Base-by-base conservation (phyloP, 2,888 invertebrate genomes). In the Chaetogeoica ovagalla region DNA sequence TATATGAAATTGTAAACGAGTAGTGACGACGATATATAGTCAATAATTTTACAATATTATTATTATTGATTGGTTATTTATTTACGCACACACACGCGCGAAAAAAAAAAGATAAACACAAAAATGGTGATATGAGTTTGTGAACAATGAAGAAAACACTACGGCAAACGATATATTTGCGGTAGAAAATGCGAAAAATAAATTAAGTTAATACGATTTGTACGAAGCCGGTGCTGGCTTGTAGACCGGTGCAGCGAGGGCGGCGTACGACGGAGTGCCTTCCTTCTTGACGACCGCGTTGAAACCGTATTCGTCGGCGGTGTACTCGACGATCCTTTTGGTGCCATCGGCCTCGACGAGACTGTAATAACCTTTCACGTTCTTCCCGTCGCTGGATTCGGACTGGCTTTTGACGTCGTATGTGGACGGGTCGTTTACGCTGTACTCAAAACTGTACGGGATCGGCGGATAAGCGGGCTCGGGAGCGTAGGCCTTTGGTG, bases 371-470 rank as follows among this genome's bases (percentile, higher is more conserved):
- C 75, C 75, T 15, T 75, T 75, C 13, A 75, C 75, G 66, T 0
- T 43, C 39, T 74, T 48, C n/a, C 91, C 86, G 92, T 73, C 73
- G 73, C 60, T 62, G n/a, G 23, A 52, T 52, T 73, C 73, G 13
- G 21, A 19, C 60, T 72, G 72, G 62, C 72, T 72, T 2, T 72
- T 21, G 5, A 72, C 48, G 52, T 73, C 73, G 21, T 73, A 52
- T 2, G 73, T 92, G 86, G 91, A 90, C 19, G 81, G 71, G 73
- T 79, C 82, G 59, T 79, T 63, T 11, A 82, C 66, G 77, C 37
- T 39, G 72, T 81, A 82, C 17, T 65, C 71, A 60, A 81, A 81
- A 55, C 23, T 69, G 81, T 81, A 76, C 30, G 76, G 76, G 90
- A n/a, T 52, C 6, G 75, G 75, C 5, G 75, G 21, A n/a, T 75